Evolutionary conservation across 2,888 invertebrate species (phyloP).

Genomic region (Drosophila hamatofila): DNA sequence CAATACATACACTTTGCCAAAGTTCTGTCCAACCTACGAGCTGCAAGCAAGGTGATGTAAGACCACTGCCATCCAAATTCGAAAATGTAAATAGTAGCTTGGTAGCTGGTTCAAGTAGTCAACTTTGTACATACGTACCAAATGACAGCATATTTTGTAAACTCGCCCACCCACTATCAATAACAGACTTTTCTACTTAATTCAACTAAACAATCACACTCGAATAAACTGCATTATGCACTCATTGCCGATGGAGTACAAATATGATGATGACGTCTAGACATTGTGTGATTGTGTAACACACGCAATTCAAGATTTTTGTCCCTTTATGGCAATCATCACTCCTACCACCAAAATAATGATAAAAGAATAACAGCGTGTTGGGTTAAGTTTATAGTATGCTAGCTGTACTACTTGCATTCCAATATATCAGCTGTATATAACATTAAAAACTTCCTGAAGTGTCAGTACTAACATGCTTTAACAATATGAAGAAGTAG

Average conservation of each 20-base stretch:
- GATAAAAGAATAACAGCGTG: background rate
- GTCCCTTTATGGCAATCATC: background rate
- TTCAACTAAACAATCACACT: slow-evolving; percentile 22
- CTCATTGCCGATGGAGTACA: slow-evolving; percentile 4
- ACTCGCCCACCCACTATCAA: slow-evolving; percentile 70
- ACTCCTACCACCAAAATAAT: background rate
- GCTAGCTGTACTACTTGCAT: too few relatives aligned
- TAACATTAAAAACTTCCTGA: too few relatives aligned
- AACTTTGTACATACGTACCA: slow-evolving; percentile 19
- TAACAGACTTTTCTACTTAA: slow-evolving; percentile 33
- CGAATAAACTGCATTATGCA: slow-evolving; percentile 19
- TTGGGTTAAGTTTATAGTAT: background rate
- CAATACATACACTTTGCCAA: slow-evolving; percentile 41
- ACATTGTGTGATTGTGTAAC: background rate
- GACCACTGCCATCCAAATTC: slow-evolving; percentile 38
- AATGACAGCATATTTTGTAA: slow-evolving; percentile 49
- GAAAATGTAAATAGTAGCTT: slow-evolving; percentile 55
- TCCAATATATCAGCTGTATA: too few relatives aligned
- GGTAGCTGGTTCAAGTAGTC: slow-evolving; percentile 13
- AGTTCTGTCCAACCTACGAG: slow-evolving; percentile 57
- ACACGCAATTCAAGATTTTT: background rate
- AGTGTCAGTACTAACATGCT: too few relatives aligned
- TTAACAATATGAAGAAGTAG: too few relatives aligned
- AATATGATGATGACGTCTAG: slow-evolving; percentile 1
- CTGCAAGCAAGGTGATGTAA: slow-evolving; percentile 58